Percentiles rank a stretch among this genome's conserved stretches.
Evolutionary conservation across 2,797 vertebrate species (phyloP).

Genomic region (Pangasius djambal): DNA sequence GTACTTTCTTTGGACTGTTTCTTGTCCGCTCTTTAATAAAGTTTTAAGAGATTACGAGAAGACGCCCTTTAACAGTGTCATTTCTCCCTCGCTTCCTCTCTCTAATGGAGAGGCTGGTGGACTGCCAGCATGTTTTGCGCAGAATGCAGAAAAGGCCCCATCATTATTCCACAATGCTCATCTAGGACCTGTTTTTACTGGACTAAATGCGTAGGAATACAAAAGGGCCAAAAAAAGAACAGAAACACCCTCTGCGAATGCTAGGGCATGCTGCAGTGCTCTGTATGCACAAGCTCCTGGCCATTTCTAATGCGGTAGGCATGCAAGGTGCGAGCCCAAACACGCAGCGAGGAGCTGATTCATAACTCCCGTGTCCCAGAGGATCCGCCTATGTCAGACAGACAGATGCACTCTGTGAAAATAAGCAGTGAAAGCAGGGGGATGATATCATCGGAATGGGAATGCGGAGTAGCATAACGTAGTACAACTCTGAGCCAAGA

Average conservation of each 20-base stretch:
- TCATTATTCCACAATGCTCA: conserved; percentile 33
- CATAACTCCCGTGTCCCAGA: conserved; percentile 18
- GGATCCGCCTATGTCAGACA: conserved; percentile 15
- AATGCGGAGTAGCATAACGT: conserved; percentile 6
- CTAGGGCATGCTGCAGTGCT: not conserved
- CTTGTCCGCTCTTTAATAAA: conserved; percentile 20
- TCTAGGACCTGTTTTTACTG: conserved; percentile 20
- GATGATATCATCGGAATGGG: conserved; percentile 24
- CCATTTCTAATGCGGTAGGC: conserved; percentile 8
- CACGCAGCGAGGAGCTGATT: conserved; percentile 35
- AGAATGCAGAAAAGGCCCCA: not conserved
- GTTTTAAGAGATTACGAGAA: conserved; percentile 34
- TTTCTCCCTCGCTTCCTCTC: conserved; percentile 34
- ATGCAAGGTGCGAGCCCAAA: conserved; percentile 29
- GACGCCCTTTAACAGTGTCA: conserved; percentile 46
- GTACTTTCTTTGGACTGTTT: not conserved
- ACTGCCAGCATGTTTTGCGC: conserved; percentile 32
- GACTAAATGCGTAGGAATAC: not conserved
- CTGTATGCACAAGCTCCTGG: conserved; percentile 8
- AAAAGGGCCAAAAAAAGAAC: not conserved
- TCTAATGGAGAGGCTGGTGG: conserved; percentile 59
- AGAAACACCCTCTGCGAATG: not conserved
- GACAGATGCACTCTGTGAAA: not conserved
- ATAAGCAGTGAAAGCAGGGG: conserved; percentile 14
- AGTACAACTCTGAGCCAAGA: conserved; percentile 11